These are phyloP conservation scores for Mesocricetus auratus DNA, from an alignment of 2,113 vertebrate species.

Conservation along the genomic window DNA sequence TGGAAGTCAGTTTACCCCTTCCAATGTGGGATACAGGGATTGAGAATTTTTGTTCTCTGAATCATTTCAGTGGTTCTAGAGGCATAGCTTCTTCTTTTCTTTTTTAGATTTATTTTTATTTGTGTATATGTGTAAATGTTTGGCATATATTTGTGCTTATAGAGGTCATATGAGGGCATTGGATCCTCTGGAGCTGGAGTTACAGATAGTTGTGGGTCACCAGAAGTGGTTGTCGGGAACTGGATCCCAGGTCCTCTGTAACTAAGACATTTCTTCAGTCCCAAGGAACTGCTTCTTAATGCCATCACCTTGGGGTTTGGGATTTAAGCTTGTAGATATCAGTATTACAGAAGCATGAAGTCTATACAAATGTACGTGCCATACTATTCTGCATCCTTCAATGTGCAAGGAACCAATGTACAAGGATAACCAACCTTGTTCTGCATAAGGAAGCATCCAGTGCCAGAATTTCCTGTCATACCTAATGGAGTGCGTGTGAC, in stretches of 20 bases:
- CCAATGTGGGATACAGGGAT: neutral
- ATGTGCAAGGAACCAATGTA: neutral
- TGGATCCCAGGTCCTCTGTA: neutral
- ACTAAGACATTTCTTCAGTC: neutral
- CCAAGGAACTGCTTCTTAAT: neutral
- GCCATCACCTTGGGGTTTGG: neutral
- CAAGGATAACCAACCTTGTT: neutral
- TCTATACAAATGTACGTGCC: neutral
- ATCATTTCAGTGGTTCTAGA: neutral
- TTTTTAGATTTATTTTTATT: neutral
- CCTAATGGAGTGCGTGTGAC: neutral
- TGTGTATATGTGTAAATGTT: neutral
- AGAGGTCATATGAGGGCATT: neutral
- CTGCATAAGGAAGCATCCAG: neutral
- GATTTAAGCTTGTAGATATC: neutral
- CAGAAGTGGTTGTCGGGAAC: neutral
- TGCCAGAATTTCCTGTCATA: neutral
- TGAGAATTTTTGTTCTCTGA: neutral
- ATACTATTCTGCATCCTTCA: too few species aligned
- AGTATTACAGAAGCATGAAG: neutral
- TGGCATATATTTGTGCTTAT: neutral
- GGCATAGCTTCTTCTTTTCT: neutral
- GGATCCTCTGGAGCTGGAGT: neutral
- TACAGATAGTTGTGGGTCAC: neutral
- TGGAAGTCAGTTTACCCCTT: neutral